Percentiles rank a stretch among this genome's conserved stretches.
Evolutionary conservation across 2,888 invertebrate genomes (phyloP).

Genomic region (Drosophila prostipennis): DNA sequence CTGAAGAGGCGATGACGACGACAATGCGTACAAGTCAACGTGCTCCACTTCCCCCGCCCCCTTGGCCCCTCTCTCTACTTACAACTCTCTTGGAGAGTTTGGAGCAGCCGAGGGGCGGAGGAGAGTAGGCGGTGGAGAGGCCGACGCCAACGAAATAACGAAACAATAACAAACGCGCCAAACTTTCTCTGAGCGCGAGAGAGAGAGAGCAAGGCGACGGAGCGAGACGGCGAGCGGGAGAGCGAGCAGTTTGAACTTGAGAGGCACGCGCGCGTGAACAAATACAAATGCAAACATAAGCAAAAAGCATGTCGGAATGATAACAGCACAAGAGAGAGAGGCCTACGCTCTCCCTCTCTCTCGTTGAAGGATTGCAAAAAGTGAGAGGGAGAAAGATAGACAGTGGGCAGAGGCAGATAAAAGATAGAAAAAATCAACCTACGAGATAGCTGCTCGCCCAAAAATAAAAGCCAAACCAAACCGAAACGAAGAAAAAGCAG

Average conservation of each 20-base stretch:
- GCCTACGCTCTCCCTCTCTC: conserved; percentile 5
- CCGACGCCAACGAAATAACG: conserved; percentile 72
- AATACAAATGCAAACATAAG: conserved; percentile 70
- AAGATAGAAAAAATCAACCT: conserved; percentile 40
- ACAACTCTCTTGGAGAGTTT: conserved; percentile 14
- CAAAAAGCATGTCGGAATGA: conserved; percentile 74
- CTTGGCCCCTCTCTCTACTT: neutral
- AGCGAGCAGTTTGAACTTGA: conserved; percentile 67
- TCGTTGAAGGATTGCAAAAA: conserved; percentile 28
- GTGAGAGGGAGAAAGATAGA: conserved; percentile 35
- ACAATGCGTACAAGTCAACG: conserved; percentile 64
- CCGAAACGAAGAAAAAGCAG: conserved; percentile 37
- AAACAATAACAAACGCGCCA: conserved; percentile 78
- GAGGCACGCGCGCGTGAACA: conserved; percentile 80
- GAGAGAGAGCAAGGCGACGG: conserved; percentile 21
- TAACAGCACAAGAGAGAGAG: conserved; percentile 53
- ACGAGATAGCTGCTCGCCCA: conserved; percentile 44
- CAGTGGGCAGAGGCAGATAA: conserved; percentile 33
- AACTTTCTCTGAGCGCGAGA: conserved; percentile 73
- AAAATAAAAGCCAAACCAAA: conserved; percentile 55
- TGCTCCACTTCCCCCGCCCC: conserved; percentile 56
- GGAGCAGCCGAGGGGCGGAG: neutral
- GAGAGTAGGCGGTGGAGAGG: conserved; percentile 13
- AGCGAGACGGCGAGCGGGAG: conserved; percentile 24
- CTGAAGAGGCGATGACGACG: conserved; percentile 40